These are phyloP conservation scores for Oncopodura yosiiana DNA, from an alignment of 1,140 invertebrate species.

Conservation along the genomic window DNA sequence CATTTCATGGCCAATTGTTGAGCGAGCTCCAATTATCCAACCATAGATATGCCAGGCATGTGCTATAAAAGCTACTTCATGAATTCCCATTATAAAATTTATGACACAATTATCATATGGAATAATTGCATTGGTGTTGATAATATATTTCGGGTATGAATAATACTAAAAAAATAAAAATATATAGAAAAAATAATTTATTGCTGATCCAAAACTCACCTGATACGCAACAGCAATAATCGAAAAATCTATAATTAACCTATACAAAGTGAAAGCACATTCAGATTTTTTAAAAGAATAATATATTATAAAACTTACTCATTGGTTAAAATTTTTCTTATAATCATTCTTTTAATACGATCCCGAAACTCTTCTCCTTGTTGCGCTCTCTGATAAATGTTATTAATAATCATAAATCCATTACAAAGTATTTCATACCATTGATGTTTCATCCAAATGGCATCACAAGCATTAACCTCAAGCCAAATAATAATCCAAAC, in stretches of 20 bases:
- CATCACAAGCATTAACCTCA: not conserved
- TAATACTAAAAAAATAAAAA: not conserved
- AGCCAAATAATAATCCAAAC: constrained; percentile 1
- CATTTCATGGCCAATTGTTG: constrained; percentile 2
- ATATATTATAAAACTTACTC: too few species aligned
- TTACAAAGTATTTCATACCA: constrained; percentile 1
- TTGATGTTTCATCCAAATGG: not conserved
- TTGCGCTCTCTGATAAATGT: not conserved
- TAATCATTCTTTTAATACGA: too few species aligned
- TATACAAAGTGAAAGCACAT: too few species aligned
- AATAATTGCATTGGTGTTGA: constrained; percentile 3
- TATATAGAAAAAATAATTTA: too few species aligned
- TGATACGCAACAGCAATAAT: too few species aligned
- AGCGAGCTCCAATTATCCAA: not conserved
- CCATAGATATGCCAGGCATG: constrained; percentile 17
- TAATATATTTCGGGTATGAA: constrained; percentile 4
- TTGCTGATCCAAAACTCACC: too few species aligned
- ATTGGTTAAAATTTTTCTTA: too few species aligned
- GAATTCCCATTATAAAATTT: constrained; percentile 4
- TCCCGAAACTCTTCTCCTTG: too few species aligned
- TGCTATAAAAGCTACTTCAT: constrained; percentile 17
- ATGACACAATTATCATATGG: not conserved
- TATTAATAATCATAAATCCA: not conserved
- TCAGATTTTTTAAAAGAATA: too few species aligned
- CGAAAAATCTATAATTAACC: too few species aligned